Conservation (phyloP, 1,140 invertebrate species). For the Oscheius sp. region DNA sequence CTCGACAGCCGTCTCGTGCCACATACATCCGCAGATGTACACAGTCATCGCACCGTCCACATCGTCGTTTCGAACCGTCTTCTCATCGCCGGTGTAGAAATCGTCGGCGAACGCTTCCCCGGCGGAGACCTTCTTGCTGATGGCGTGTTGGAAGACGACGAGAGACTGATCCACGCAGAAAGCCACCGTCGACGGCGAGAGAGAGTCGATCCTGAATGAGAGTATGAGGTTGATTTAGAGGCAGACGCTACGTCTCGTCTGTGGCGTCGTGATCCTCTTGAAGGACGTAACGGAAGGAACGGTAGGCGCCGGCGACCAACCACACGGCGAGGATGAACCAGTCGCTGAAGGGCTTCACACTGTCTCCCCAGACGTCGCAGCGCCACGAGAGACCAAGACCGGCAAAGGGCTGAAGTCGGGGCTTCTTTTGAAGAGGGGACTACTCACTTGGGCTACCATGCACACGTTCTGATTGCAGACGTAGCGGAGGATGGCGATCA, state of each 20-base stretch:
- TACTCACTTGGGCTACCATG: not conserved
- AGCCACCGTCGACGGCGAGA: slow-evolving; percentile 49
- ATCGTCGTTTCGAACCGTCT: slow-evolving; percentile 38
- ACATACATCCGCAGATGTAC: slow-evolving; percentile 65
- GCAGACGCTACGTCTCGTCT: slow-evolving; percentile 50
- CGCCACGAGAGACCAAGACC: not conserved
- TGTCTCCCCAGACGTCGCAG: slow-evolving; percentile 8
- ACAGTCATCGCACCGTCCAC: slow-evolving; percentile 57
- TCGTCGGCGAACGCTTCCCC: slow-evolving; percentile 28
- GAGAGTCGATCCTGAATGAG: slow-evolving; percentile 52
- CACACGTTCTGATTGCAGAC: slow-evolving; percentile 6
- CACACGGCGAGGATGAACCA: slow-evolving; percentile 42
- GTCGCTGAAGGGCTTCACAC: slow-evolving; percentile 23
- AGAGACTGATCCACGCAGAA: slow-evolving; percentile 52
- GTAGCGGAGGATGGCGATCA: not conserved
- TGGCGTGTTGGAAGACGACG: slow-evolving; percentile 49
- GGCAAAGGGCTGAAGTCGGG: not conserved
- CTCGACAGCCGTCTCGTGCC: slow-evolving; percentile 64
- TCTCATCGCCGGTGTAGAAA: slow-evolving; percentile 30
- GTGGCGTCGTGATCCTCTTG: slow-evolving; percentile 28
- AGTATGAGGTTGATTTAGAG: slow-evolving; percentile 6
- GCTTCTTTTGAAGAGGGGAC: not conserved
- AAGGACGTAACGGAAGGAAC: slow-evolving; percentile 40
- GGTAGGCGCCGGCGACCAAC: slow-evolving; percentile 45
- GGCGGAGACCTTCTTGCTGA: slow-evolving; percentile 39